A percentile compares a stretch with the other conserved stretches of the same genome.
These are phyloP conservation scores for Micronycteris hirsuta DNA, from an alignment of 2,113 vertebrate genomes.

Conservation along the genomic window DNA sequence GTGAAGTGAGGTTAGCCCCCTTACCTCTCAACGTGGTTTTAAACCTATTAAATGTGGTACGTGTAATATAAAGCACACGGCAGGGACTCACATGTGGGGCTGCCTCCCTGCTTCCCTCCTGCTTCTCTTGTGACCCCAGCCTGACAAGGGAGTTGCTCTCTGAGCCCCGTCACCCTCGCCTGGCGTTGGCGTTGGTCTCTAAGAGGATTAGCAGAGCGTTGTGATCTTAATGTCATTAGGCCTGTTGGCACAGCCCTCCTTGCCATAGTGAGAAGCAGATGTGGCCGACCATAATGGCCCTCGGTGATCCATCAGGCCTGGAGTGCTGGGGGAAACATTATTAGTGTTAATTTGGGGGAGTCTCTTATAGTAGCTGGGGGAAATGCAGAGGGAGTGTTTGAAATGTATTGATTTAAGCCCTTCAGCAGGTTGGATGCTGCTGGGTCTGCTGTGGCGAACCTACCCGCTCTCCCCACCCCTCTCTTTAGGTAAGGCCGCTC, in stretches of 20 bases:
- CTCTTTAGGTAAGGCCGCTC: conserved; percentile 7
- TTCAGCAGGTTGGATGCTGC: conserved; percentile 44
- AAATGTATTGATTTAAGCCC: conserved; percentile 62
- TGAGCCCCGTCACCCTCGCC: conserved; percentile 16
- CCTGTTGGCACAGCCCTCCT: conserved; percentile 60
- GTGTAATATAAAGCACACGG: neutral
- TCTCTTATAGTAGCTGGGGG: conserved; percentile 57
- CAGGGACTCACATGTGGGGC: neutral
- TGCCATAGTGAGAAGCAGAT: conserved; percentile 78
- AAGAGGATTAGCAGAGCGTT: conserved; percentile 62
- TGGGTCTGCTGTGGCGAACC: neutral
- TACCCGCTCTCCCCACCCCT: neutral
- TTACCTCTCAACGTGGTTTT: neutral
- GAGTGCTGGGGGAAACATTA: conserved; percentile 62
- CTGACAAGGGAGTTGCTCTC: neutral
- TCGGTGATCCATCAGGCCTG: conserved; percentile 71
- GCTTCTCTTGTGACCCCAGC: neutral
- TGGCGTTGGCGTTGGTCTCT: neutral
- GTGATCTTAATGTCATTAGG: conserved; percentile 70
- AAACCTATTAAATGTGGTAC: neutral
- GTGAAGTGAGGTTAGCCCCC: neutral
- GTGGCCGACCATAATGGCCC: conserved; percentile 69
- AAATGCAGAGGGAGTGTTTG: conserved; percentile 28
- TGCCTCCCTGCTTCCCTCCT: neutral
- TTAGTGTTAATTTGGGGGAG: conserved; percentile 75